A percentile compares a stretch with the other conserved stretches of the same genome.
Evolutionary conservation across 2,113 vertebrate species (phyloP).

Genomic region (Scatophagus argus): DNA sequence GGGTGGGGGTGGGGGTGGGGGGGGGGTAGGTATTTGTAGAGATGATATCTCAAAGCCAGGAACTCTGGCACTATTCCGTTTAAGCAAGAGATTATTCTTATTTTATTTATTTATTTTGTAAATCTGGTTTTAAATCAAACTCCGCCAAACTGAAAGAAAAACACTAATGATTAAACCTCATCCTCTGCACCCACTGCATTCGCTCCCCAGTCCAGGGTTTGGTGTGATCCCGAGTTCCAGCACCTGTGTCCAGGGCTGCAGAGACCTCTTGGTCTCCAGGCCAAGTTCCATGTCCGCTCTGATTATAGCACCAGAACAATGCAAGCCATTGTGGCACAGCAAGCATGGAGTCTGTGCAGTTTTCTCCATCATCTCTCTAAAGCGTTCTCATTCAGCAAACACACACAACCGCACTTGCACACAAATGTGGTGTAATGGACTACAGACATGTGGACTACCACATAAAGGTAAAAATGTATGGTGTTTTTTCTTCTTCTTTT

Average conservation of each 20-base stretch:
- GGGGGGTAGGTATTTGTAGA: neutral
- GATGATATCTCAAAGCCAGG: neutral
- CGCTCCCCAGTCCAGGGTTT: constrained; percentile 56
- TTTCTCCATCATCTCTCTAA: constrained; percentile 67
- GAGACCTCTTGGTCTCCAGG: constrained; percentile 77
- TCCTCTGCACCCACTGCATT: constrained; percentile 46
- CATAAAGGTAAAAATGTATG: constrained; percentile 71
- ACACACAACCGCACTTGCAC: constrained; percentile 33
- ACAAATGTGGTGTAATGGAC: constrained; percentile 47
- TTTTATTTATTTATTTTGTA: neutral
- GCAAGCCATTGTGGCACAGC: constrained; percentile 79
- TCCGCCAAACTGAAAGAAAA: neutral
- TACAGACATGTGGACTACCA: constrained; percentile 47
- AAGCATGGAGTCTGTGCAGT: constrained; percentile 63
- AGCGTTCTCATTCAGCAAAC: constrained; percentile 61
- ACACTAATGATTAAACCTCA: constrained; percentile 9
- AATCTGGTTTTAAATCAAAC: neutral
- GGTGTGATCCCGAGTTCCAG: constrained; percentile 76
- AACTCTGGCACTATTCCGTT: neutral
- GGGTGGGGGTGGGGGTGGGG: too few species aligned
- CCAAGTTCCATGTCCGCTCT: constrained; percentile 84
- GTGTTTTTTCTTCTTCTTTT: constrained; percentile 28
- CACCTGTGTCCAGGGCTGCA: constrained; percentile 83
- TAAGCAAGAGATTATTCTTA: neutral
- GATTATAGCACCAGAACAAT: constrained; percentile 85